Evolutionary conservation across 2,888 invertebrate species (phyloP), one percentile per base, ranked within the genome.

Genomic region (Polyommatus icarus): DNA sequence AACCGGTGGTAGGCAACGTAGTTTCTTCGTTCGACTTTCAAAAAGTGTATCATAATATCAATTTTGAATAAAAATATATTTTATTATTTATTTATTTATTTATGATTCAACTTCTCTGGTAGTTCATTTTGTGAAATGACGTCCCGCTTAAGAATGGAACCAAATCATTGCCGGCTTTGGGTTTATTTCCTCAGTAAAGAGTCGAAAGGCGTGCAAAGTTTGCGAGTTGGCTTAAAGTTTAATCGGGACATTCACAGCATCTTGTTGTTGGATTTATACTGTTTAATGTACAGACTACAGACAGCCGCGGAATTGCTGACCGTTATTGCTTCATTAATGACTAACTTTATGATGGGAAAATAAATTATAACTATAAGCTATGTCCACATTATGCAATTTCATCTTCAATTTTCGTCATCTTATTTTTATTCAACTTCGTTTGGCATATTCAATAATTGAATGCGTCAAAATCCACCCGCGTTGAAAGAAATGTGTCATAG

Each of bases 181-280:
- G 78, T 79, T 79, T 80, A 80, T 80, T 78, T 78, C 75, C 77
- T 77, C 79, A 78, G 79, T 81, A 82, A 83, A 84, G 82, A 83
- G 83, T 83, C 76, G 80, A 82, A 84, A 84, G 80, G 82, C 83
- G 81, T 78, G 80, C 81, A 82, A 84, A 84, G 78, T 84, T 82
- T 76, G 72, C 72, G 78, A 83, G 79, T 82, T 80, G 82, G 83
- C 82, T 83, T 84, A 80, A 83, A 82, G 78, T 82, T 83, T 76
- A 81, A 80, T 78, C 79, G 81, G 78, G 81, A 79, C 81, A 81
- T 81, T 79, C 79, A 77, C 81, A 77, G 80, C 81, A 77, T 79
- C 81, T 78, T 80, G 81, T 78, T 79, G 78, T 79, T 79, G 77
- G 79, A 79, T 79, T 57, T 76, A 76, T 76, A 76, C 76, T 76